These are phyloP conservation scores for Microplitis manilae DNA, from an alignment of 2,888 invertebrate species.

Conservation along the genomic window DNA sequence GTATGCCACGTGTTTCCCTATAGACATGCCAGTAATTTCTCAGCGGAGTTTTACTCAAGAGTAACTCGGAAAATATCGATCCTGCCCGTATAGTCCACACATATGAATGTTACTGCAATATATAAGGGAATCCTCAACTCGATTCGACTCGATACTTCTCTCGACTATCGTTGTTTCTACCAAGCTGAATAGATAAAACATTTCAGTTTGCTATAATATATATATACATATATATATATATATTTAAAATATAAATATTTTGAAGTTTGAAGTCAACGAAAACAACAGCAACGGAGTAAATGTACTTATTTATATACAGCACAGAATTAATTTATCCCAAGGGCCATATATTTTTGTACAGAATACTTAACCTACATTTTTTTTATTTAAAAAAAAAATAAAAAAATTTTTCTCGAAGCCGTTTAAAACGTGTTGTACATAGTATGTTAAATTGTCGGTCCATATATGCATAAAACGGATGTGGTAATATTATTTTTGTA, in stretches of 20 bases:
- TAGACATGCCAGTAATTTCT: neutral
- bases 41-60: neutral
- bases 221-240: neutral
- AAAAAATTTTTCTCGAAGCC: too few species aligned
- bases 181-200: neutral
- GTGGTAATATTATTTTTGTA: too few species aligned
- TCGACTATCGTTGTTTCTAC: neutral
- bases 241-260: neutral
- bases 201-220: neutral
- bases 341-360: conserved; percentile 7
- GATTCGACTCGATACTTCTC: neutral
- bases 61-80: neutral
- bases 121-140: neutral
- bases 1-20: neutral
- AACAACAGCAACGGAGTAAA: neutral
- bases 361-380: neutral
- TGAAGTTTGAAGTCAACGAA: neutral
- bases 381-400: too few species aligned
- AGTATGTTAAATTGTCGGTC: too few species aligned
- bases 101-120: neutral
- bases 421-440: too few species aligned
- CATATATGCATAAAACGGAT: too few species aligned
- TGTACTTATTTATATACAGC: neutral
- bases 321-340: neutral
- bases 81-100: neutral